phyloP scores from a whole-genome alignment of 1,140 invertebrate species.

The Bombus superbus region DNA sequence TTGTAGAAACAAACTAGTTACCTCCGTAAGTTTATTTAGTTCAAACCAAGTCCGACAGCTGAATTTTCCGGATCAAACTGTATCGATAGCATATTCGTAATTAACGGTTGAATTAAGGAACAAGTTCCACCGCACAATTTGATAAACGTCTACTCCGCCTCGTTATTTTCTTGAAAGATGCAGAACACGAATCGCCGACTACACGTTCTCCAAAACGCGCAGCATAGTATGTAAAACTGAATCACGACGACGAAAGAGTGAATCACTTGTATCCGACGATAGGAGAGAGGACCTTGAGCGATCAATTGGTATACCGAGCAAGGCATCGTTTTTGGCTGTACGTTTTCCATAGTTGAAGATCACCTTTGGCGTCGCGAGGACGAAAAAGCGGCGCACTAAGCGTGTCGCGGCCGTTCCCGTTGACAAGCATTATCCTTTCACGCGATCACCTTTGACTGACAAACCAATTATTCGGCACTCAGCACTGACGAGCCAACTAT shows the following conservation, averaged over 20 bases:
- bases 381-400: conserved; percentile 9
- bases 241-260: not conserved
- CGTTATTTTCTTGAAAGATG: not conserved
- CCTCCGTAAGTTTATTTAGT: too few species aligned
- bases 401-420: not conserved
- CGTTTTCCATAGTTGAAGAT: not conserved
- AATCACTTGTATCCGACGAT: not conserved
- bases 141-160: too few species aligned
- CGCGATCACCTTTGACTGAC: conserved; percentile 53
- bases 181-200: too few species aligned
- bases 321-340: not conserved
- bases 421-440: conserved; percentile 58
- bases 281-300: not conserved
- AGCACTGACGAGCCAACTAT: conserved; percentile 50
- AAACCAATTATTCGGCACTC: conserved; percentile 63
- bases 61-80: too few species aligned
- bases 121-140: too few species aligned
- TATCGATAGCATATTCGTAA: too few species aligned
- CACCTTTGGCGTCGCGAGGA: not conserved
- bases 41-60: fast-evolving
- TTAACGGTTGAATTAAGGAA: too few species aligned
- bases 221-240: not conserved
- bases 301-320: not conserved
- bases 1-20: too few species aligned
- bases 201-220: not conserved